Percentiles rank a stretch among this genome's conserved stretches.
Evolutionary conservation across 2,797 vertebrate species (phyloP).

Genomic region (Bradypus variegatus): DNA sequence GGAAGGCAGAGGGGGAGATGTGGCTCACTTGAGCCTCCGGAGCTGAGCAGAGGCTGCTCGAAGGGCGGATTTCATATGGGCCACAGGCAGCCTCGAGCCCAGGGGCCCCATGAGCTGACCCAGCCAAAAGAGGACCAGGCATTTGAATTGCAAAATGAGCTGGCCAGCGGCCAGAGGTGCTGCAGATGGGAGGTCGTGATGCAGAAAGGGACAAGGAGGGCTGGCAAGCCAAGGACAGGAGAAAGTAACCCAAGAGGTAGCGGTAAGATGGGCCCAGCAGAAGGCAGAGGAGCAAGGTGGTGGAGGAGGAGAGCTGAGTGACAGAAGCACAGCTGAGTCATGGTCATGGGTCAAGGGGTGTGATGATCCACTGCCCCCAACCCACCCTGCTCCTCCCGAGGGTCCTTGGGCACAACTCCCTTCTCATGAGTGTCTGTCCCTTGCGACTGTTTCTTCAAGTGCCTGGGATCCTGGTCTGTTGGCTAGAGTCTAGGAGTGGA

Average conservation of each 20-base stretch:
- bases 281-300: neutral
- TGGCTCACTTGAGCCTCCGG: too few relatives aligned
- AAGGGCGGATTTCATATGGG: neutral
- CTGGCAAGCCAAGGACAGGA: accelerated
- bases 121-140: neutral
- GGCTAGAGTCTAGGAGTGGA: neutral
- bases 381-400: neutral
- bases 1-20: neutral
- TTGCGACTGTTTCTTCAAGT: accelerated
- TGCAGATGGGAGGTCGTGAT: neutral
- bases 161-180: neutral
- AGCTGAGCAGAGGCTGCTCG: neutral
- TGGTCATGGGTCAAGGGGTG: accelerated
- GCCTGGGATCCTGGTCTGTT: neutral
- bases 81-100: neutral
- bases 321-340: neutral
- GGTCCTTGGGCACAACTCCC: neutral
- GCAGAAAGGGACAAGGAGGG: neutral
- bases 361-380: accelerated
- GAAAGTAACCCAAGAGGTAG: neutral
- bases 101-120: neutral
- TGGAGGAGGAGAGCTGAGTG: neutral
- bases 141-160: neutral
- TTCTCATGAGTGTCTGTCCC: neutral
- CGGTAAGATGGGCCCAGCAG: neutral